Conservation (phyloP, 2,888 invertebrate species). For the Hipparchia sbordonii region DNA sequence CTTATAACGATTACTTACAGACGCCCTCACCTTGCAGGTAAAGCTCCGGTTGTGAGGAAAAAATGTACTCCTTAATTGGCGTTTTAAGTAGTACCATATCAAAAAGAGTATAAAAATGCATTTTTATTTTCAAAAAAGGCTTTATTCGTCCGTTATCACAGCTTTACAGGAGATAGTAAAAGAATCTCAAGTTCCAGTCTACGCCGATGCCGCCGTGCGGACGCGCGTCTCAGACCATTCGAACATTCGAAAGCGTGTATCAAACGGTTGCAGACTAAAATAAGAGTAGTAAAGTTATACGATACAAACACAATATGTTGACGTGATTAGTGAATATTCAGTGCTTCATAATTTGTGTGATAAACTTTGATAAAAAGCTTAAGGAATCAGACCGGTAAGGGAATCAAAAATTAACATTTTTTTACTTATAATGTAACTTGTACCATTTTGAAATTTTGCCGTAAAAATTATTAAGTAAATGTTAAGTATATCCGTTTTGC, state of each 20-base stretch:
- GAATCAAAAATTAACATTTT: not conserved
- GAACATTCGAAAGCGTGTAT: slow-evolving; percentile 14
- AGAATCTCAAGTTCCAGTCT: slow-evolving; percentile 42
- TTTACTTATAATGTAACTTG: not conserved
- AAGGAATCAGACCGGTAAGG: slow-evolving; percentile 23
- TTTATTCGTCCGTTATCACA: slow-evolving; percentile 68
- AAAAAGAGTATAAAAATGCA: not conserved
- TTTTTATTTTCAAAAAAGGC: slow-evolving; percentile 20
- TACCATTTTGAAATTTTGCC: not conserved
- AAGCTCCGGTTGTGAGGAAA: not conserved
- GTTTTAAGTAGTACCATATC: slow-evolving; percentile 5
- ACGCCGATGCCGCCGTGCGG: slow-evolving; percentile 44
- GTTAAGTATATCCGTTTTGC: not conserved
- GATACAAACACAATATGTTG: not conserved
- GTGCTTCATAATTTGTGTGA: slow-evolving; percentile 37
- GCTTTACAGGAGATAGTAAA: slow-evolving; percentile 71
- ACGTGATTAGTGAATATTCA: slow-evolving; percentile 40
- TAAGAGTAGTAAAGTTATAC: slow-evolving; percentile 5
- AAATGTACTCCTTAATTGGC: slow-evolving; percentile 1
- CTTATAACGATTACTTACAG: slow-evolving; percentile 6
- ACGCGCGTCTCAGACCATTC: slow-evolving; percentile 54
- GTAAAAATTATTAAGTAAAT: not conserved
- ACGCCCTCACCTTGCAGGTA: not conserved
- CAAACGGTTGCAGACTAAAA: slow-evolving; percentile 2
- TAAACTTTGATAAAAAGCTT: slow-evolving; percentile 24